These are phyloP conservation scores for Epinotia bilunana DNA, from an alignment of 2,888 invertebrate species.

Conservation along the genomic window DNA sequence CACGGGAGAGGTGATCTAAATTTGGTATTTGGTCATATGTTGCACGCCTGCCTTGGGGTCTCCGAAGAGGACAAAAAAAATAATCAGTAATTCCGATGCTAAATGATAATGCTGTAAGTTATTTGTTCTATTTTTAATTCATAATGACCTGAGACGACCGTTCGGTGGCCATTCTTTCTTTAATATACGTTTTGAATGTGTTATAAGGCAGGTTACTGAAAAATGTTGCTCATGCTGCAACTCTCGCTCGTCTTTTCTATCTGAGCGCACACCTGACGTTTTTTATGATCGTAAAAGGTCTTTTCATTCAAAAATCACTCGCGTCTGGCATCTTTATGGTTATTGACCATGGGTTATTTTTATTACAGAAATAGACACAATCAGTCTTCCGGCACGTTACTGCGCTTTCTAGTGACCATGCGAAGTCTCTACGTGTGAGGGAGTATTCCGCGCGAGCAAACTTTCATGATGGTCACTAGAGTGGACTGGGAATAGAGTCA, in stretches of 20 bases:
- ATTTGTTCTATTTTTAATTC: conserved; percentile 57
- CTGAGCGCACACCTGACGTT: conserved; percentile 10
- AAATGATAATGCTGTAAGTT: conserved; percentile 82
- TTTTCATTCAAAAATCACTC: conserved; percentile 33
- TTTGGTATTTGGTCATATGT: conserved; percentile 80
- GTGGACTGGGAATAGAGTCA: conserved; percentile 70
- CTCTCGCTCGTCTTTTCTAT: conserved; percentile 30
- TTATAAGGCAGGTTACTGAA: conserved; percentile 37
- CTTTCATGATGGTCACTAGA: conserved; percentile 73
- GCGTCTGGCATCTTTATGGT: conserved; percentile 44
- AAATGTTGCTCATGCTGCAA: conserved; percentile 34
- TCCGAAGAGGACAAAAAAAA: conserved; percentile 80
- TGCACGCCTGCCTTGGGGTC: conserved; percentile 83
- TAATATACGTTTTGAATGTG: conserved; percentile 21
- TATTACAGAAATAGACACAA: conserved; percentile 81
- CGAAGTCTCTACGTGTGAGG: conserved; percentile 69
- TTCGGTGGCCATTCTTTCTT: conserved; percentile 26
- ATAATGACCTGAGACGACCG: conserved; percentile 25
- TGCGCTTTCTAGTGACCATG: conserved; percentile 75
- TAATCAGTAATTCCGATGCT: conserved; percentile 78
- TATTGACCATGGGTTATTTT: conserved; percentile 52
- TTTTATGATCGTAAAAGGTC: background rate
- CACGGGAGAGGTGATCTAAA: conserved; percentile 62
- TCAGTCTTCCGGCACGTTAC: conserved; percentile 75
- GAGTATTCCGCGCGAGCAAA: conserved; percentile 59